Percentiles rank a stretch among this genome's conserved stretches.
phyloP scores from a whole-genome alignment of 1,140 invertebrate species.

The Daktulosphaira vitifoliae region DNA sequence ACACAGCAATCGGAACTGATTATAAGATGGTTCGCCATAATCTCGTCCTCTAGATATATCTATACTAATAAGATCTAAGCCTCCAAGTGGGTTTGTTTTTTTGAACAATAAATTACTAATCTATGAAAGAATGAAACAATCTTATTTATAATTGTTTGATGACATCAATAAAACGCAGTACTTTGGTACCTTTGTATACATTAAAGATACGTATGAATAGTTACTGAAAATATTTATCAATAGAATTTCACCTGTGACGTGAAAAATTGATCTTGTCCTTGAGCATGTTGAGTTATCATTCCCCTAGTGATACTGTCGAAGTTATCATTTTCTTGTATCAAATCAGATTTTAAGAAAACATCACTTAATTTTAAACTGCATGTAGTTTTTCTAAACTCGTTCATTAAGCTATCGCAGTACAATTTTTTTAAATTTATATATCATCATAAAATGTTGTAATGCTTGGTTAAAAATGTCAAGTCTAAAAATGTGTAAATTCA shows the following conservation, averaged over 20 bases:
- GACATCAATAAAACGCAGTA: too few relatives aligned
- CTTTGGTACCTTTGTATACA: too few relatives aligned
- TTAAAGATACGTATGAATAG: too few relatives aligned
- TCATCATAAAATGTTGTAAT: too few relatives aligned
- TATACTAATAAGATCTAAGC: constrained; percentile 75
- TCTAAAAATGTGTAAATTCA: too few relatives aligned
- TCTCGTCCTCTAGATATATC: constrained; percentile 83
- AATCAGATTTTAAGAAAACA: constrained; percentile 26
- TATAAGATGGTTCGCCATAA: constrained; percentile 77
- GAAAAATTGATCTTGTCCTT: constrained; percentile 58
- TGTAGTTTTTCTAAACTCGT: constrained; percentile 13
- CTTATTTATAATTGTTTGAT: too few relatives aligned
- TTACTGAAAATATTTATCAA: too few relatives aligned
- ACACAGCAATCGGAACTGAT: constrained; percentile 65
- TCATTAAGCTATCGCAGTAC: constrained; percentile 34
- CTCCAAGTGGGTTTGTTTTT: constrained; percentile 47
- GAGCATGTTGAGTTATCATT: constrained; percentile 57
- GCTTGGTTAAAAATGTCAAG: too few relatives aligned
- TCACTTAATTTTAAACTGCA: constrained; percentile 31
- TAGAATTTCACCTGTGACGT: constrained; percentile 50
- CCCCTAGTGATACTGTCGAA: constrained; percentile 47
- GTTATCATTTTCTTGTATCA: constrained; percentile 30
- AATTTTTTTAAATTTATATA: too few relatives aligned
- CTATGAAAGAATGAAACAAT: background rate
- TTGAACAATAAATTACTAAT: background rate